Percentiles rank a stretch among this genome's conserved stretches.
These are phyloP conservation scores for Chaunax sp. DNA, from an alignment of 2,797 vertebrate species.

Conservation along the genomic window DNA sequence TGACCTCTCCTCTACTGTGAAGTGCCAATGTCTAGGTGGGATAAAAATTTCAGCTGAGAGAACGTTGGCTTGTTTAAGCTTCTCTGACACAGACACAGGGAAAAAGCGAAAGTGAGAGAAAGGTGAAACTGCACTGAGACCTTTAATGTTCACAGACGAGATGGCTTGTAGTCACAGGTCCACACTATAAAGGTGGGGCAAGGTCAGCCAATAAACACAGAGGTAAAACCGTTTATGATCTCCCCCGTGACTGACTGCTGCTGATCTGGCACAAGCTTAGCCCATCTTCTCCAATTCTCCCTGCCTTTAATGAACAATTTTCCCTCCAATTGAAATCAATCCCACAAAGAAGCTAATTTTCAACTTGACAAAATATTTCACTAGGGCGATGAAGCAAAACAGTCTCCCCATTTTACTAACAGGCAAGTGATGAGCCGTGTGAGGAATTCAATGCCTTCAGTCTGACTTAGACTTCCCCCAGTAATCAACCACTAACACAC, in stretches of 20 bases:
- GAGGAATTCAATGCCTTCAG: constrained; percentile 16
- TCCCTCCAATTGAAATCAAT: constrained; percentile 45
- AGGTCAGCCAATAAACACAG: constrained; percentile 12
- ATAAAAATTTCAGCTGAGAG: constrained; percentile 15
- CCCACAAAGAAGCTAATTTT: constrained; percentile 36
- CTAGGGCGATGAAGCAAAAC: constrained; percentile 29
- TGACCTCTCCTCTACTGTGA: too few species aligned
- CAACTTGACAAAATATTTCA: constrained; percentile 41
- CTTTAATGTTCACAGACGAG: constrained; percentile 13
- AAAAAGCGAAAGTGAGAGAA: constrained; percentile 1
- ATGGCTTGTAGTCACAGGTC: constrained; percentile 7
- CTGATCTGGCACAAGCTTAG: constrained; percentile 3
- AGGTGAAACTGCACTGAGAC: constrained; percentile 3
- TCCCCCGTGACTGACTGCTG: constrained; percentile 10
- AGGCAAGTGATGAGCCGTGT: constrained; percentile 38
- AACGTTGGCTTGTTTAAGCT: constrained; percentile 5
- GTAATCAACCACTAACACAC: not conserved
- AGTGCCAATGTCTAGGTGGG: constrained; percentile 3
- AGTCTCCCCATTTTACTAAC: constrained; percentile 33
- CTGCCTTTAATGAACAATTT: constrained; percentile 39
- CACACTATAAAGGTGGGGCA: not conserved
- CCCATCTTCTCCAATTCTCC: constrained; percentile 34
- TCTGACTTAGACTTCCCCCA: constrained; percentile 6
- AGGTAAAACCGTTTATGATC: constrained; percentile 28
- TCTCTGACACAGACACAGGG: not conserved